phyloP scores from a whole-genome alignment of 2,797 vertebrate genomes.

The Cryptoblepharus egeriae region DNA sequence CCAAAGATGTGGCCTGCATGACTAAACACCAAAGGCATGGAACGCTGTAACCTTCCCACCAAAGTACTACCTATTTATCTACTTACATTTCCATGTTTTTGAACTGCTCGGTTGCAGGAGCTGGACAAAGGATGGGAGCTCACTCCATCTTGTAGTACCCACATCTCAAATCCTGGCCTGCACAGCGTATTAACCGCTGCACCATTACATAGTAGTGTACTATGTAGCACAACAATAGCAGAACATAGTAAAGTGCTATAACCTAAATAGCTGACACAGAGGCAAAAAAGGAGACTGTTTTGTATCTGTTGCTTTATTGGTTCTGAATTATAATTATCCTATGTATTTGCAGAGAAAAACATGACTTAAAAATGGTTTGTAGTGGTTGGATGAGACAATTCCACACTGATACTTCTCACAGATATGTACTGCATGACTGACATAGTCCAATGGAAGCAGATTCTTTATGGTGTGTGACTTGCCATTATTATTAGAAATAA shows the following conservation, averaged over 20 bases:
- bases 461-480: constrained; percentile 6
- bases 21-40: too few relatives aligned
- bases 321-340: neutral
- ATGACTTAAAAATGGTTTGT: constrained; percentile 3
- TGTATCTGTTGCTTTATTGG: neutral
- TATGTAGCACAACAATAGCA: too few relatives aligned
- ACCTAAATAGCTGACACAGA: neutral
- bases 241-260: neutral
- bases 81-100: too few relatives aligned
- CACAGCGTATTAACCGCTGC: too few relatives aligned
- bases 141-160: too few relatives aligned
- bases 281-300: neutral
- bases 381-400: constrained; percentile 19
- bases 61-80: too few relatives aligned
- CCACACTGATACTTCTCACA: constrained; percentile 35
- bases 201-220: too few relatives aligned
- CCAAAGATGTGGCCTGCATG: too few relatives aligned
- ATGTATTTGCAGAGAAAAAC: constrained; percentile 13
- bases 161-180: too few relatives aligned
- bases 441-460: constrained; percentile 32
- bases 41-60: too few relatives aligned
- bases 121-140: too few relatives aligned
- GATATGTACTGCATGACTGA: constrained; percentile 23
- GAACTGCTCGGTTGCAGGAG: too few relatives aligned
- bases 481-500: constrained; percentile 48